Evolutionary conservation across 1,140 invertebrate genomes (phyloP).

Genomic region (Monomorium pharaonis): DNA sequence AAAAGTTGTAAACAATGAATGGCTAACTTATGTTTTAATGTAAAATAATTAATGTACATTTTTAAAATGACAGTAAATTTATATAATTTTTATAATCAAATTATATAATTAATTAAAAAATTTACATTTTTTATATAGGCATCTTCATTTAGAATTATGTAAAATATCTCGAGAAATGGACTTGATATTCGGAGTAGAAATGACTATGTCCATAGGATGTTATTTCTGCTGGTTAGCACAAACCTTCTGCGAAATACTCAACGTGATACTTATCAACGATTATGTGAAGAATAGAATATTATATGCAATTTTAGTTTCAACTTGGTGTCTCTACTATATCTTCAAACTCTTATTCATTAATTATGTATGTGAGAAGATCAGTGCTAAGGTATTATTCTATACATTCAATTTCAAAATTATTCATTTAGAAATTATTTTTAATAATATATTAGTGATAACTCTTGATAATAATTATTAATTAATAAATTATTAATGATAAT

Average conservation of each 20-base stretch:
- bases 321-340: neutral
- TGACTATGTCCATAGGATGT: conserved; percentile 1
- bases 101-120: neutral
- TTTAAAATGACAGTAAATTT: neutral
- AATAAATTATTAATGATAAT: too few species aligned
- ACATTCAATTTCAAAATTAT: neutral
- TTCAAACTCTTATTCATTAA: conserved; percentile 3
- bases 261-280: neutral
- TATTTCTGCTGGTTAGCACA: neutral
- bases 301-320: neutral
- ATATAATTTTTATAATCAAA: too few species aligned
- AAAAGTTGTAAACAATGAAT: neutral
- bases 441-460: neutral
- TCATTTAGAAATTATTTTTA: neutral
- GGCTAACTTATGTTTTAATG: neutral
- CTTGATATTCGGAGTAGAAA: conserved; percentile 6
- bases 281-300: neutral
- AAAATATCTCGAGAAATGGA: conserved; percentile 22
- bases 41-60: neutral
- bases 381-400: conserved; percentile 2
- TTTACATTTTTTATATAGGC: conserved; percentile 5
- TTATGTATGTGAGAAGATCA: neutral
- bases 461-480: too few species aligned
- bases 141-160: conserved; percentile 30
- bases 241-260: neutral